Conservation (phyloP, 1,140 invertebrate genomes). For the Atta colombica region DNA sequence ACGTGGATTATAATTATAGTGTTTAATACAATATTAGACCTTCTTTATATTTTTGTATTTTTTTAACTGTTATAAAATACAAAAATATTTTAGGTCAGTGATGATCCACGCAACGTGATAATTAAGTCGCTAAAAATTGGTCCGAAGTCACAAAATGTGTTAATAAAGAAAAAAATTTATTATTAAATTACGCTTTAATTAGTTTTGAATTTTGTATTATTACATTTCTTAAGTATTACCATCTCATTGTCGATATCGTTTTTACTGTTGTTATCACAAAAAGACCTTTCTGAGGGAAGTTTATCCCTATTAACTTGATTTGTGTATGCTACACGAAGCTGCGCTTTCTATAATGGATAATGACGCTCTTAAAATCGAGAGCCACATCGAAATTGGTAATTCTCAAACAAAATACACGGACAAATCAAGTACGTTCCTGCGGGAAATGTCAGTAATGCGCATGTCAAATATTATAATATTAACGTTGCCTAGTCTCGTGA, state of each 20-base stretch:
- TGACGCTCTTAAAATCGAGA: neutral
- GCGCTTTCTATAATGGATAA: conserved; percentile 18
- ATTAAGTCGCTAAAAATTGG: too few species aligned
- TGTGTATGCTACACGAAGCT: conserved; percentile 56
- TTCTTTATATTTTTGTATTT: too few species aligned
- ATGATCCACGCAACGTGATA: too few species aligned
- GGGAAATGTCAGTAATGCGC: neutral
- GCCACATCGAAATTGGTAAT: neutral
- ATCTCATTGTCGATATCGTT: conserved; percentile 42
- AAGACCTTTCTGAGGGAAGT: conserved; percentile 28
- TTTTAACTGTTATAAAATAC: too few species aligned
- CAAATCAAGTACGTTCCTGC: neutral
- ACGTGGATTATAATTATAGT: too few species aligned
- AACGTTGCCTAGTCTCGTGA: neutral
- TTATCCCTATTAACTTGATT: conserved; percentile 71
- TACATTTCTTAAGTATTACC: conserved; percentile 22
- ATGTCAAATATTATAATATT: neutral
- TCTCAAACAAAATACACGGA: neutral
- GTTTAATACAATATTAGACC: too few species aligned
- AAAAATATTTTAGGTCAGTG: too few species aligned
- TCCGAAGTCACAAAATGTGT: too few species aligned
- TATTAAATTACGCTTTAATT: conserved; percentile 3
- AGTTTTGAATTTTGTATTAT: conserved; percentile 21
- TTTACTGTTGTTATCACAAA: conserved; percentile 15
- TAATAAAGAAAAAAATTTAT: neutral